Conservation (phyloP, 2,797 vertebrate species). For the Danio kyathit region DNA sequence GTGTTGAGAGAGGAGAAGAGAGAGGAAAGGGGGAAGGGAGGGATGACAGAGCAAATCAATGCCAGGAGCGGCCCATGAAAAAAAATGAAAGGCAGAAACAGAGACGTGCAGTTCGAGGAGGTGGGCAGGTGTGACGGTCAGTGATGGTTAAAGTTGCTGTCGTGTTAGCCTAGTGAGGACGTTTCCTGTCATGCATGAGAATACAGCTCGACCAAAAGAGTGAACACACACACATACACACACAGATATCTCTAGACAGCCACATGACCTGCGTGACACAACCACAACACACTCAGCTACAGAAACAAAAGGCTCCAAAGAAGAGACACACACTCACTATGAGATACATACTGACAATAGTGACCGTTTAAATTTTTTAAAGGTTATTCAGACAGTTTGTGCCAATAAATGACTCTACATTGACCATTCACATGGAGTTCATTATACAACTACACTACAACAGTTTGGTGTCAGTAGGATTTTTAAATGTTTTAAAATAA, state of each 20-base stretch:
- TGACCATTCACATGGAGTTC: too few species aligned
- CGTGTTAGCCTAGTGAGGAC: constrained; percentile 26
- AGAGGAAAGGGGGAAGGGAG: constrained; percentile 68
- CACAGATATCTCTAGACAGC: constrained; percentile 49
- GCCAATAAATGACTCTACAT: too few species aligned
- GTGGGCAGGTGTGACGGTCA: constrained; percentile 73
- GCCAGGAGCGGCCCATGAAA: constrained; percentile 68
- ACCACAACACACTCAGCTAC: constrained; percentile 56
- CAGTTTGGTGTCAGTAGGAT: too few species aligned
- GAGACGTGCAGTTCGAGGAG: constrained; percentile 2
- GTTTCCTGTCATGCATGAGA: constrained; percentile 32
- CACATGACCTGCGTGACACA: constrained; percentile 40
- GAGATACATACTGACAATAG: constrained; percentile 33
- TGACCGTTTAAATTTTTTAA: neutral
- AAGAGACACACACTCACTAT: constrained; percentile 1
- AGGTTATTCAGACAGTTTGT: too few species aligned
- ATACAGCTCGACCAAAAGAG: constrained; percentile 31
- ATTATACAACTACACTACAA: too few species aligned
- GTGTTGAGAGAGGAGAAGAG: constrained; percentile 71
- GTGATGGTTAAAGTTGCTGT: constrained; percentile 34
- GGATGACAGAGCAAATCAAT: constrained; percentile 71
- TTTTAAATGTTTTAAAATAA: too few species aligned
- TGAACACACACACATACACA: constrained; percentile 38
- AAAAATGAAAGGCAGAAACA: constrained; percentile 41
- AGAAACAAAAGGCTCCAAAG: constrained; percentile 1